phyloP scores from a whole-genome alignment of 2,113 vertebrate genomes.

The Pteruthius melanotis region DNA sequence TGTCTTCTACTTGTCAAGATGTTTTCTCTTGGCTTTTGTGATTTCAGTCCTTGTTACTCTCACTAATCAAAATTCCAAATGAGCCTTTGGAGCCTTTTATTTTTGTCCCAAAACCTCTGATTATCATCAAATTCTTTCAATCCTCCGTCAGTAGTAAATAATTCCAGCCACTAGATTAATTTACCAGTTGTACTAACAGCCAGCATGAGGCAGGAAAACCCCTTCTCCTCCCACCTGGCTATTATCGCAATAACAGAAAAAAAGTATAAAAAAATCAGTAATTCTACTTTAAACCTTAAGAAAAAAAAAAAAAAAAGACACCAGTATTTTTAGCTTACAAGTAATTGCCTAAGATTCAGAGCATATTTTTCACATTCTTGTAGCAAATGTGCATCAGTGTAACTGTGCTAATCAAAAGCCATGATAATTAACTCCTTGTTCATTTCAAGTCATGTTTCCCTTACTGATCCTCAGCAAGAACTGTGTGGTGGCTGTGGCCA shows the following conservation, averaged over 20 bases:
- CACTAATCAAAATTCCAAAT: slow-evolving; percentile 4
- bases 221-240: not conserved
- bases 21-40: not conserved
- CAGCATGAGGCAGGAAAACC: not conserved
- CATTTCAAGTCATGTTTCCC: not conserved
- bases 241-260: not conserved
- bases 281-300: not conserved
- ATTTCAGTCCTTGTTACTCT: slow-evolving; percentile 1
- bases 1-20: not conserved
- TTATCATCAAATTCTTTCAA: slow-evolving; percentile 29
- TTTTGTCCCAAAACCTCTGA: not conserved
- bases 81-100: not conserved
- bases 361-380: not conserved
- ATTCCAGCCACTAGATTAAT: not conserved
- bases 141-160: not conserved
- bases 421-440: not conserved
- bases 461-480: not conserved
- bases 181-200: not conserved
- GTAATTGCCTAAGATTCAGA: not conserved
- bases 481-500: not conserved
- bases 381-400: not conserved
- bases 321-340: not conserved
- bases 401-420: not conserved
- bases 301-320: not conserved
- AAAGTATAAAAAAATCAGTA: not conserved